A percentile compares a stretch with the other conserved stretches of the same genome.
Evolutionary conservation across 2,113 vertebrate species (phyloP).

Genomic region (Romanogobio albipinnatus): DNA sequence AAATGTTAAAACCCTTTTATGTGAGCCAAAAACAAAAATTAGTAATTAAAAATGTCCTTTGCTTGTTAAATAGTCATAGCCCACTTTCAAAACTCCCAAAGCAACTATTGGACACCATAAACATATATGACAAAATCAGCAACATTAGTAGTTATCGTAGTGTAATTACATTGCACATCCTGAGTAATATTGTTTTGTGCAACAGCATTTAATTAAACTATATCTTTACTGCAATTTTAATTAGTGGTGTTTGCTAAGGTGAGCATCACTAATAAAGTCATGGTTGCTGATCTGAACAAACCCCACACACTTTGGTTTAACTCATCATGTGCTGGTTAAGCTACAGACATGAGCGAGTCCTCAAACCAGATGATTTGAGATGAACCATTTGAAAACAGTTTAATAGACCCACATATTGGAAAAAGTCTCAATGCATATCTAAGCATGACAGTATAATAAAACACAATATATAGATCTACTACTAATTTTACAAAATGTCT

Average conservation of each 20-base stretch:
- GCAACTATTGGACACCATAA: slow-evolving; percentile 1
- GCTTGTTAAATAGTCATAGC: slow-evolving; percentile 7
- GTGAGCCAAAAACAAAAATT: slow-evolving; percentile 5
- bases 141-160: not conserved
- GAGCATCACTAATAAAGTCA: not conserved
- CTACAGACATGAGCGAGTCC: too few species aligned
- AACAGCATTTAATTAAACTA: not conserved
- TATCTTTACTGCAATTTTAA: not conserved
- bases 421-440: too few species aligned
- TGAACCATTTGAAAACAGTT: too few species aligned
- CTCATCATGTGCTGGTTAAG: too few species aligned
- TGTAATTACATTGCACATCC: slow-evolving; percentile 2
- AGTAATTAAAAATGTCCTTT: slow-evolving; percentile 31
- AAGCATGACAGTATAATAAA: too few species aligned
- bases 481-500: too few species aligned
- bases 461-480: too few species aligned
- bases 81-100: slow-evolving; percentile 34
- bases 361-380: too few species aligned
- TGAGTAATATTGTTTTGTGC: not conserved
- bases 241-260: not conserved
- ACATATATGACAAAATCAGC: slow-evolving; percentile 7
- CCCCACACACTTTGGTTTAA: not conserved
- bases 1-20: slow-evolving; percentile 17
- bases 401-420: too few species aligned
- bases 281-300: not conserved